Evolutionary conservation across 2,888 invertebrate species (phyloP).

Genomic region (Nomada fabriciana): DNA sequence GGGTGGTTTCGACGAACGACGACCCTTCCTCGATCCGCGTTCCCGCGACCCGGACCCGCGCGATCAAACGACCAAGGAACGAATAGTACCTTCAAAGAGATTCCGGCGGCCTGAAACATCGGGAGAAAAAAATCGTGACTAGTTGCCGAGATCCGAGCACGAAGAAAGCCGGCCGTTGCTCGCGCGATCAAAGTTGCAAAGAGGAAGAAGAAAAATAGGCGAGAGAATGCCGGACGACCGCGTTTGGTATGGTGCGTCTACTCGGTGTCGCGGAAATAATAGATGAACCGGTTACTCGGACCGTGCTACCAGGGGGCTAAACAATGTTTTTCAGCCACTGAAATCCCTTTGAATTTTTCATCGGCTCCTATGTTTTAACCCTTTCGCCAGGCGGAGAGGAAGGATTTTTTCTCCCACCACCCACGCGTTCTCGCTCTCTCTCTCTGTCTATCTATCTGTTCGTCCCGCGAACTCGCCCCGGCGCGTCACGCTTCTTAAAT

Average conservation of each 20-base stretch:
- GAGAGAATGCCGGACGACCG: conserved; percentile 45
- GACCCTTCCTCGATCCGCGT: no score
- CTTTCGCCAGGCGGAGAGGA: conserved; percentile 71
- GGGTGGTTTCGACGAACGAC: no score
- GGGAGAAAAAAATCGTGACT: neutral
- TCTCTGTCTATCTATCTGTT: neutral
- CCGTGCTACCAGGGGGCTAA: conserved; percentile 72
- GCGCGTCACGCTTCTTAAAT: conserved; percentile 69
- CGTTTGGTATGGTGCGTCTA: conserved; percentile 72
- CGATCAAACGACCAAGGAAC: no score
- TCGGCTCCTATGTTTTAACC: conserved; percentile 78
- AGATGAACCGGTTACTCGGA: conserved; percentile 77
- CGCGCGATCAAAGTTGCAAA: conserved; percentile 50
- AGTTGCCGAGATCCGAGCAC: neutral
- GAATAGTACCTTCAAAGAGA: neutral
- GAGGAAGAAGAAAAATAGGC: conserved; percentile 17
- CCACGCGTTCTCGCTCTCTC: conserved; percentile 7
- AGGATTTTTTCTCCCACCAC: conserved; percentile 38
- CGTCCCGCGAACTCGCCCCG: neutral
- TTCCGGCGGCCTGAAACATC: neutral
- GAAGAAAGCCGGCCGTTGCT: conserved; percentile 15
- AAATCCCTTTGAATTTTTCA: conserved; percentile 81
- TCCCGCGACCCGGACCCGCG: no score
- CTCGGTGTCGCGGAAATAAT: conserved; percentile 78
- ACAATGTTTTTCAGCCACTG: conserved; percentile 80